phyloP scores from a whole-genome alignment of 2,797 vertebrate genomes.

The Acanthis flammea region DNA sequence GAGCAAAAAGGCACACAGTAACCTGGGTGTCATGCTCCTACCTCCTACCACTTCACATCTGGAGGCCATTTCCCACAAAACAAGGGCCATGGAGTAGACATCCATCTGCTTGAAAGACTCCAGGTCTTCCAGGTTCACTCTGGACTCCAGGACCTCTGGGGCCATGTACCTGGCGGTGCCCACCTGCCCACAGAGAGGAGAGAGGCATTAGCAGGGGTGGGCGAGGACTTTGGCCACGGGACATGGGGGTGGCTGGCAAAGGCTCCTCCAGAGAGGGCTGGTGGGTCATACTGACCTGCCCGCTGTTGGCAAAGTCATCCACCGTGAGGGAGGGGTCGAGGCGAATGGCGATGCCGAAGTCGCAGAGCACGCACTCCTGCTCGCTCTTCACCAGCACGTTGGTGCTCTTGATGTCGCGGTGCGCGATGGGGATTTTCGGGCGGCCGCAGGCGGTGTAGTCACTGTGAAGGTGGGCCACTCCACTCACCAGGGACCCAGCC shows the following conservation, averaged over 20 bases:
- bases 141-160: conserved; percentile 88
- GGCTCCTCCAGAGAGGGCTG: no score
- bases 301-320: conserved; percentile 89
- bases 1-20: background rate
- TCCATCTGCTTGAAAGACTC: conserved; percentile 94
- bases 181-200: conserved; percentile 72
- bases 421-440: conserved; percentile 83
- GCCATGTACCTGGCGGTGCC: conserved; percentile 92
- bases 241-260: fast-evolving
- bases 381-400: conserved; percentile 85
- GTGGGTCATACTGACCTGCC: conserved; percentile 76
- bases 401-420: conserved; percentile 89
- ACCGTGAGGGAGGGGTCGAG: conserved; percentile 84
- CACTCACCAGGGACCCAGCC: conserved; percentile 82
- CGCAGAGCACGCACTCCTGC: conserved; percentile 83
- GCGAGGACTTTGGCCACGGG: fast-evolving
- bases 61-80: conserved; percentile 90
- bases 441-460: conserved; percentile 79
- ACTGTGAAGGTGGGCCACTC: conserved; percentile 87
- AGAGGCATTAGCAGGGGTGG: background rate
- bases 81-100: conserved; percentile 89
- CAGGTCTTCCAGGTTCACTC: conserved; percentile 90
- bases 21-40: background rate
- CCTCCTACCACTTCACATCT: conserved; percentile 85
- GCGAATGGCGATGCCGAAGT: conserved; percentile 85